Base-by-base conservation (phyloP, 2,888 invertebrate species). In the Corythucha ciliata region DNA sequence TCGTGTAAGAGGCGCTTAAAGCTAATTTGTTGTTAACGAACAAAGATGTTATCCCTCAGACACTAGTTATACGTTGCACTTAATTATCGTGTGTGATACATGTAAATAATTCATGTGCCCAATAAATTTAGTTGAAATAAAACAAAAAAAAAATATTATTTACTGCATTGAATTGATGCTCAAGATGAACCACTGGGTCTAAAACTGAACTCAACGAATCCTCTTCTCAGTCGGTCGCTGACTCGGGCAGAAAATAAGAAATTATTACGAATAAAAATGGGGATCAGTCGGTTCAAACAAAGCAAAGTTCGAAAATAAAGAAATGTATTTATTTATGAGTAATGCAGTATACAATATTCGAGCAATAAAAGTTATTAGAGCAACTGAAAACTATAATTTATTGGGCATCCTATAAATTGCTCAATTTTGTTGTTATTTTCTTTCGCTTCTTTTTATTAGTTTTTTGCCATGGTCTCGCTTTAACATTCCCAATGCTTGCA, bases 101-200 rank as follows among this genome's bases (percentile, higher is more conserved):
- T 8, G 22, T 53, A 21, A 53, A 54, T 55, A 46, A 51, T 45
- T 56, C 63, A 64, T 68, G 66, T 70, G 72, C 73, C 73, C 72
- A 73, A 73, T 73, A 73, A 73, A 73, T 71, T 73, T 73, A 72
- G 73, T 72, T 72, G 67, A 63, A 64, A n/a, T n/a, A n/a, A n/a
- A n/a, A n/a, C n/a, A n/a, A n/a, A n/a, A n/a, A n/a, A n/a, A n/a
- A n/a, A n/a, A n/a, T n/a, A n/a, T n/a, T n/a, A n/a, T n/a, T n/a
- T n/a, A n/a, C n/a, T n/a, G n/a, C n/a, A n/a, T n/a, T n/a, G n/a
- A n/a, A n/a, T n/a, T n/a, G n/a, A n/a, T n/a, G n/a, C n/a, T n/a
- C n/a, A n/a, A n/a, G n/a, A n/a, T n/a, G n/a, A n/a, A n/a, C n/a
- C n/a, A n/a, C n/a, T n/a, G n/a, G n/a, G n/a, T n/a, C n/a, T n/a